Base-by-base conservation (phyloP, 2,888 invertebrate genomes). In the Brachypterus glaber region DNA sequence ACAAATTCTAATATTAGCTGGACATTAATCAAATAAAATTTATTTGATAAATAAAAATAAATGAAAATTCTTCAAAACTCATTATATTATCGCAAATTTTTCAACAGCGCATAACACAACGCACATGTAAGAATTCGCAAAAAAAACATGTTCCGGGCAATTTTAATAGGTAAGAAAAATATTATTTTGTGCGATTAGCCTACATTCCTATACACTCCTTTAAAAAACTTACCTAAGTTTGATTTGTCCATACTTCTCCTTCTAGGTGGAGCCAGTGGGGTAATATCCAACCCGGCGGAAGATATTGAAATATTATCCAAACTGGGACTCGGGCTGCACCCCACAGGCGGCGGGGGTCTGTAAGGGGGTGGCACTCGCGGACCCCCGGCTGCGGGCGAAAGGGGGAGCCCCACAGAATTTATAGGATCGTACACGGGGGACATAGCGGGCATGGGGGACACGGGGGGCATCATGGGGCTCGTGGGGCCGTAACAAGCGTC, bases 351-450 rank as follows among this genome's bases (percentile, higher is more conserved):
- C 12, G 73, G 73, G 2, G 70, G 67, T 40, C 73, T 60, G 43
- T 74, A 72, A 2, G 75, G 75, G 4, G 76, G 75, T 25, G 74
- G 74, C 48, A 66, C 65, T 38, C 69, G 57, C n/a, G 66, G 57
- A 32, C 65, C 63, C 21, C n/a, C 14, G 17, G 39, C 33, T 13
- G 44, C 18, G 12, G 46, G 43, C 5, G 57, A 54, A 13, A 49
- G 18, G 2, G 60, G 60, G 17, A 60, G 51, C 2, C 59, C 60
- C 15, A 58, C 32, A 17, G 57, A 53, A 40, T 57, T 59, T 35
- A 54, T 44, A 4, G 53, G 52, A 39, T 59, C 59, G 26, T 48
- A 42, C 40, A 52, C 48, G 17, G 52, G 50, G 3, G 49, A 41
- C 17, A 43, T 31, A 9, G 43, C 33, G 12, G 38, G 43, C 9